phyloP scores from a whole-genome alignment of 2,888 invertebrate species.

The Coleophora deauratella region DNA sequence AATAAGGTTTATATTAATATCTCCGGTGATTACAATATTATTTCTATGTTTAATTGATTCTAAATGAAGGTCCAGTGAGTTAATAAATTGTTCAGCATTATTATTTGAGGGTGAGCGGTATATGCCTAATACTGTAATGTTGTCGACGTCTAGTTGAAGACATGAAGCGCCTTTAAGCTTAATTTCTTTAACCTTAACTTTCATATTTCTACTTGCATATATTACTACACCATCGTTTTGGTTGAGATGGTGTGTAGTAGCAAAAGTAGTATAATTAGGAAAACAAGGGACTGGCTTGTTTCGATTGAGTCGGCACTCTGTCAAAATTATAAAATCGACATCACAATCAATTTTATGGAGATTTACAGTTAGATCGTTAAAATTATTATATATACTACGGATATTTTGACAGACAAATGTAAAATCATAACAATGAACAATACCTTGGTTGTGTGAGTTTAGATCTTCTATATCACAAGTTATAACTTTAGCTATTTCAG shows the following conservation, averaged over 20 bases:
- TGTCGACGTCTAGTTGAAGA: constrained; percentile 1
- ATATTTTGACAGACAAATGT: neutral
- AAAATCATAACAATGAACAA: neutral
- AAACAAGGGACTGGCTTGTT: constrained; percentile 6
- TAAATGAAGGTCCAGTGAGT: too few species aligned
- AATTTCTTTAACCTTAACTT: constrained; percentile 2
- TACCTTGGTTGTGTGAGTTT: neutral
- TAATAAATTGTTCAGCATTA: too few species aligned
- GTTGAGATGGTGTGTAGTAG: constrained; percentile 3
- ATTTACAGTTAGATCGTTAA: constrained; percentile 3
- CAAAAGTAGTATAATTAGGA: constrained; percentile 1
- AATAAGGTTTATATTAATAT: constrained; percentile 1
- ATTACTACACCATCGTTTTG: constrained; percentile 8
- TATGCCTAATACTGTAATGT: constrained; percentile 3
- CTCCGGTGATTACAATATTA: neutral
- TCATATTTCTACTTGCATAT: constrained; percentile 1
- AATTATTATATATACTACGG: constrained; percentile 3
- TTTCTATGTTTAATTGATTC: neutral
- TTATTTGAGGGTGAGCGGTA: constrained; percentile 1
- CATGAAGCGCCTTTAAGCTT: neutral
- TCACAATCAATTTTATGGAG: neutral
- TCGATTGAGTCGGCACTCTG: constrained; percentile 4
- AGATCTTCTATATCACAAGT: neutral
- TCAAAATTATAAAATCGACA: constrained; percentile 5
- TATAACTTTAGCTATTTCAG: neutral